phyloP scores from a whole-genome alignment of 2,888 invertebrate species.

The Lumbricus terrestris region DNA sequence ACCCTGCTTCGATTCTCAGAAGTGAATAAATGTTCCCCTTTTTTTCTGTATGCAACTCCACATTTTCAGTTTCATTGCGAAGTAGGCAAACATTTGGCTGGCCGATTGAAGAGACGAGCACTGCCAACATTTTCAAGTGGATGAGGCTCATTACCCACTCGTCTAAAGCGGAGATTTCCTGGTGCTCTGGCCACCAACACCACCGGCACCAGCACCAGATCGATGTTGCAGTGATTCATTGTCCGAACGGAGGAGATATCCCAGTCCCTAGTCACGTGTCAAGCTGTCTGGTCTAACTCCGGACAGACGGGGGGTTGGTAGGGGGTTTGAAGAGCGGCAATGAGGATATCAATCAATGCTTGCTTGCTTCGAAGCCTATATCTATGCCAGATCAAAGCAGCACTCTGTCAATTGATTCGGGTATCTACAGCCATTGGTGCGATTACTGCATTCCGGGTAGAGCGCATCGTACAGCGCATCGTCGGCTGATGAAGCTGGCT shows the following conservation, averaged over 20 bases:
- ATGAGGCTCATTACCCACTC: background rate
- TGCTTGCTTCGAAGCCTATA: background rate
- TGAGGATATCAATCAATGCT: slow-evolving; percentile 3
- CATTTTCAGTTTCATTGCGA: background rate
- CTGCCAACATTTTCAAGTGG: background rate
- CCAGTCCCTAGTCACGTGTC: background rate
- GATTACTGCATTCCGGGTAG: background rate
- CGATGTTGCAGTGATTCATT: background rate
- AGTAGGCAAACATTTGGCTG: background rate
- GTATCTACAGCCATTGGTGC: background rate
- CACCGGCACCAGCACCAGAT: too few relatives aligned
- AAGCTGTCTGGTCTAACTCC: background rate
- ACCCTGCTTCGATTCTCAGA: background rate
- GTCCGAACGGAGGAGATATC: background rate
- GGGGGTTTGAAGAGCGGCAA: too few relatives aligned
- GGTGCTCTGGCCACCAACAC: too few relatives aligned
- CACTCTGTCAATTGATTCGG: background rate
- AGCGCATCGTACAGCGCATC: too few relatives aligned
- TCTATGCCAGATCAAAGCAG: background rate
- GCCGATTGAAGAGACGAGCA: background rate
- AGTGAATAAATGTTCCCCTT: background rate
- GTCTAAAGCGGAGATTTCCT: background rate
- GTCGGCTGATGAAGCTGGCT: background rate
- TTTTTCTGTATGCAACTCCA: background rate
- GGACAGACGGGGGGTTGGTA: background rate